A percentile compares a stretch with the other conserved stretches of the same genome.
Conservation (phyloP, 2,888 invertebrate genomes). For the Nomada ruficornis region DNA sequence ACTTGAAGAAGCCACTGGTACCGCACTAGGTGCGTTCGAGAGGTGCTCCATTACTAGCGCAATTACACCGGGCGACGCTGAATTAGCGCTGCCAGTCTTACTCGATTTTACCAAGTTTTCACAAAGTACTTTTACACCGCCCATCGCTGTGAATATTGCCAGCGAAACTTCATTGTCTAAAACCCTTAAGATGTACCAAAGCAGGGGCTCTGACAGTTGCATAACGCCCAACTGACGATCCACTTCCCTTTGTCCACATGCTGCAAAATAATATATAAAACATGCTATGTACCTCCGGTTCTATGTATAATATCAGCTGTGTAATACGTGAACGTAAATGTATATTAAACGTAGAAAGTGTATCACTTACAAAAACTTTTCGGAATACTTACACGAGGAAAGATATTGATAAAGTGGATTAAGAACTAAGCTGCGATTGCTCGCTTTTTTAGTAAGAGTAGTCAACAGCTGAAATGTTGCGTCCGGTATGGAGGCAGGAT, state of each 20-base stretch:
- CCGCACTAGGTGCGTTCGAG: constrained; percentile 84
- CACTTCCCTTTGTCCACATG: constrained; percentile 75
- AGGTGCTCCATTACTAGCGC: constrained; percentile 88
- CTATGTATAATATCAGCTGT: too few species aligned
- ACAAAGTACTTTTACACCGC: constrained; percentile 91
- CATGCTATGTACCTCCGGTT: not conserved
- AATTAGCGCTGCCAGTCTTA: constrained; percentile 85
- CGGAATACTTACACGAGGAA: constrained; percentile 81
- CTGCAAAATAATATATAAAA: constrained; percentile 61
- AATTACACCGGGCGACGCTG: constrained; percentile 85
- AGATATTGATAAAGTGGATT: constrained; percentile 88
- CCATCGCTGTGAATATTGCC: constrained; percentile 90
- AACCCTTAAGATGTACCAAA: constrained; percentile 92
- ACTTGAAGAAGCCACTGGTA: constrained; percentile 81
- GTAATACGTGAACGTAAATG: too few species aligned
- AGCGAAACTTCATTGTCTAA: constrained; percentile 91
- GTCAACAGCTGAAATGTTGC: constrained; percentile 94
- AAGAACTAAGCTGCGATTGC: constrained; percentile 90
- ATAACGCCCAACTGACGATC: constrained; percentile 82
- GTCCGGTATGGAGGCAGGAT: constrained; percentile 92
- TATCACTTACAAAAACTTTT: constrained; percentile 79
- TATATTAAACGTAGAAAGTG: constrained; percentile 55
- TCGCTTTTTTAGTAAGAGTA: constrained; percentile 91
- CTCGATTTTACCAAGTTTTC: constrained; percentile 89
- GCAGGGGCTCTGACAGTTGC: constrained; percentile 93